Evolutionary conservation across 2,113 vertebrate species (phyloP).

Genomic region (Scomber colias): DNA sequence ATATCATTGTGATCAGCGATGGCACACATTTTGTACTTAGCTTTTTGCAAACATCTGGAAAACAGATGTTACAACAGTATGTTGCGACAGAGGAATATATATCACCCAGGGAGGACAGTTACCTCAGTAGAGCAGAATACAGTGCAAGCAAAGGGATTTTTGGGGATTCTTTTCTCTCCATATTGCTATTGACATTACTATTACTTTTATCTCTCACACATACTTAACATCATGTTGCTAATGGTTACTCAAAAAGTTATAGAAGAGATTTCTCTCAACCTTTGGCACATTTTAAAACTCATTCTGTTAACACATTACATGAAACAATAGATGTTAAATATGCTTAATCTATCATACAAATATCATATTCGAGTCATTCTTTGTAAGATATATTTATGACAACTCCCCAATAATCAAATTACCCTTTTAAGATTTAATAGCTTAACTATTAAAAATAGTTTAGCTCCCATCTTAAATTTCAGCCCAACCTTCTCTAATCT

Average conservation of each 20-base stretch:
- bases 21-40: constrained; percentile 9
- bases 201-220: no score
- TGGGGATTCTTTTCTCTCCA: no score
- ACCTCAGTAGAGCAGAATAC: not conserved
- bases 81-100: not conserved
- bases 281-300: no score
- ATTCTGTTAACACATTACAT: no score
- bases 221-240: not conserved
- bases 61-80: not conserved
- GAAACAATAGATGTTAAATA: no score
- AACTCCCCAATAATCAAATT: not conserved
- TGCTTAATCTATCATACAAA: no score
- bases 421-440: not conserved
- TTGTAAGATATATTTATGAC: no score
- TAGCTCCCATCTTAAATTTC: not conserved
- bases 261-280: not conserved
- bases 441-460: not conserved
- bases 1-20: constrained; percentile 9
- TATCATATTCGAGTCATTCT: no score
- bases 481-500: not conserved
- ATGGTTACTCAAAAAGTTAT: not conserved
- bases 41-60: constrained; percentile 13
- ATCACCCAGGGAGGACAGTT: not conserved
- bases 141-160: not conserved
- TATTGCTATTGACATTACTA: no score